A percentile compares a stretch with the other conserved stretches of the same genome.
These are phyloP conservation scores for Rutpela maculata DNA, from an alignment of 2,888 invertebrate genomes.

Conservation along the genomic window DNA sequence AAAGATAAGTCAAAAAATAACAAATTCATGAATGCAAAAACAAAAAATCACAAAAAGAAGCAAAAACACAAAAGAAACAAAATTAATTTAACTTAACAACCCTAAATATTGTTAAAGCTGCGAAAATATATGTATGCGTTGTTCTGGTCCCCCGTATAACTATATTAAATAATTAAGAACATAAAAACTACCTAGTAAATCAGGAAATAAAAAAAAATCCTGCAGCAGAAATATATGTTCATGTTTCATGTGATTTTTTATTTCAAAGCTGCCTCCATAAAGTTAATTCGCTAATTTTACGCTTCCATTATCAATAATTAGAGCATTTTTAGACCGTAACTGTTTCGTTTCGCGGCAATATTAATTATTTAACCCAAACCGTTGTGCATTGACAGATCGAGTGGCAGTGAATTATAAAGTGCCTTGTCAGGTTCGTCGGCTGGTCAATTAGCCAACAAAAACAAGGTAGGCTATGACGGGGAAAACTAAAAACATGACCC, in stretches of 20 bases:
- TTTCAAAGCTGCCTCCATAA: background rate
- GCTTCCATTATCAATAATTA: constrained; percentile 24
- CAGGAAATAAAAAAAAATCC: background rate
- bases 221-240: background rate
- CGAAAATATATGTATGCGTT: too few relatives aligned
- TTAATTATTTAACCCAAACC: constrained; percentile 57
- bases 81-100: too few relatives aligned
- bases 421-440: constrained; percentile 63
- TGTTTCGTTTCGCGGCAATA: constrained; percentile 48
- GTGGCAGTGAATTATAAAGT: constrained; percentile 69
- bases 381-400: constrained; percentile 66
- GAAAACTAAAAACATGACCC: constrained; percentile 54
- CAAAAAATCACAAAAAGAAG: too few relatives aligned
- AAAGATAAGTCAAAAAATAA: too few relatives aligned
- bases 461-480: constrained; percentile 59
- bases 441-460: constrained; percentile 70
- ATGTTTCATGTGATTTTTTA: background rate
- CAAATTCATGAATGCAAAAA: too few relatives aligned
- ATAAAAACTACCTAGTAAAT: background rate
- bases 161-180: background rate
- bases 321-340: constrained; percentile 32
- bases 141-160: too few relatives aligned
- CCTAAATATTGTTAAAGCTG: too few relatives aligned
- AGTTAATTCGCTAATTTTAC: constrained; percentile 7
- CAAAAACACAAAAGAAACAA: too few relatives aligned